Percentiles rank a stretch among this genome's conserved stretches.
These are phyloP conservation scores for Melanchra persicariae DNA, from an alignment of 2,888 invertebrate species.

Conservation along the genomic window DNA sequence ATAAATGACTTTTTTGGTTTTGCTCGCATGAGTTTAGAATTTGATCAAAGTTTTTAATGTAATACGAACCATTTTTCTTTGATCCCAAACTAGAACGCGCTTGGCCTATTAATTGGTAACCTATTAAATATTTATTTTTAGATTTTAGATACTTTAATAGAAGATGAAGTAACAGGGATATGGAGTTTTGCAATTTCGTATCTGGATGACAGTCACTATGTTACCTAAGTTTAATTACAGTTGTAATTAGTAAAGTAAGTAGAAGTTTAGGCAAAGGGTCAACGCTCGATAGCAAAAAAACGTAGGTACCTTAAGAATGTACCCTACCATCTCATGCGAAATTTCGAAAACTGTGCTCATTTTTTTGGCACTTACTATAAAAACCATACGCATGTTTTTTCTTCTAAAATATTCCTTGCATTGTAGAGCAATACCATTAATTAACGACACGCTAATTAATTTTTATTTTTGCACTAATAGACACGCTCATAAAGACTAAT, in stretches of 20 bases:
- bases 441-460: slow-evolving; percentile 57
- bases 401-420: slow-evolving; percentile 20
- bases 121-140: background rate
- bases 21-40: background rate
- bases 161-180: background rate
- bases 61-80: background rate
- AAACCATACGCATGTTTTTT: slow-evolving; percentile 18
- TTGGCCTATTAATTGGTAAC: background rate
- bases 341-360: background rate
- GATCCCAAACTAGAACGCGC: background rate
- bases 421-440: slow-evolving; percentile 23
- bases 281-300: background rate
- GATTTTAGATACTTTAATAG: no score
- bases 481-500: slow-evolving; percentile 46
- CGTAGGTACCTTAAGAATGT: background rate
- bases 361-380: slow-evolving; percentile 26
- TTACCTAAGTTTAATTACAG: background rate
- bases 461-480: slow-evolving; percentile 52
- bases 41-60: background rate
- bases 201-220: background rate
- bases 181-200: background rate
- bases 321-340: background rate
- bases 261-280: background rate
- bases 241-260: background rate
- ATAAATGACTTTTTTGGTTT: no score